A percentile compares a stretch with the other conserved stretches of the same genome.
Evolutionary conservation across 2,888 invertebrate genomes (phyloP).

Genomic region (Lepidochrysops patricia): DNA sequence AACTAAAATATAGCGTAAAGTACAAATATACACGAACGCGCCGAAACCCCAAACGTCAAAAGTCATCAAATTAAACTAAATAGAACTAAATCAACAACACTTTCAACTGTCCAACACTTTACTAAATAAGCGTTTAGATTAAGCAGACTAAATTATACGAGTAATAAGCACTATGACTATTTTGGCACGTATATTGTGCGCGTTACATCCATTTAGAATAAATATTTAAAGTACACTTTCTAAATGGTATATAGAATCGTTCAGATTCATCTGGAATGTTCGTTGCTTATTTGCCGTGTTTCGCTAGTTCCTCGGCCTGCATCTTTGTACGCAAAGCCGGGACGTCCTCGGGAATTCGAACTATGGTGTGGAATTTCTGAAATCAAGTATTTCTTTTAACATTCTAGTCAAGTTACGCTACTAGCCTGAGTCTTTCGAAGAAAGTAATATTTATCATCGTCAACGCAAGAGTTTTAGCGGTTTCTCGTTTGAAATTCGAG

Average conservation of each 20-base stretch:
- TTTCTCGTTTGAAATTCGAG: background rate
- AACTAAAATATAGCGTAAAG: constrained; percentile 46
- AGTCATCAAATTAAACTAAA: constrained; percentile 29
- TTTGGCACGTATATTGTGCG: constrained; percentile 38
- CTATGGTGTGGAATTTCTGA: constrained; percentile 88
- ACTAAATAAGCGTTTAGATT: constrained; percentile 14
- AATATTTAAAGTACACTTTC: constrained; percentile 16
- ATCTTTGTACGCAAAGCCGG: constrained; percentile 85
- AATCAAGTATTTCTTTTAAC: constrained; percentile 30
- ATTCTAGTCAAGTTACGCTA: background rate
- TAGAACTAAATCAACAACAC: constrained; percentile 24
- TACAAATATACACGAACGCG: constrained; percentile 66
- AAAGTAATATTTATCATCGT: background rate
- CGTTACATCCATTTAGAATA: constrained; percentile 24
- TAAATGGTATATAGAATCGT: constrained; percentile 28
- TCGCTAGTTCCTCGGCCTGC: constrained; percentile 74
- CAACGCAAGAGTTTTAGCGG: background rate
- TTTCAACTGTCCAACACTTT: constrained; percentile 14
- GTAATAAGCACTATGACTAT: constrained; percentile 17
- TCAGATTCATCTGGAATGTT: constrained; percentile 22
- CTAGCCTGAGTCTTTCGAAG: background rate
- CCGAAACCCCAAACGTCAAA: constrained; percentile 56
- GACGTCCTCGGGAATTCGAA: constrained; percentile 90
- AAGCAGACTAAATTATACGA: constrained; percentile 19
- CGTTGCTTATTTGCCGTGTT: constrained; percentile 44